Evolutionary conservation across 1,140 invertebrate species (phyloP).

Genomic region (Scaptomyza graminum): DNA sequence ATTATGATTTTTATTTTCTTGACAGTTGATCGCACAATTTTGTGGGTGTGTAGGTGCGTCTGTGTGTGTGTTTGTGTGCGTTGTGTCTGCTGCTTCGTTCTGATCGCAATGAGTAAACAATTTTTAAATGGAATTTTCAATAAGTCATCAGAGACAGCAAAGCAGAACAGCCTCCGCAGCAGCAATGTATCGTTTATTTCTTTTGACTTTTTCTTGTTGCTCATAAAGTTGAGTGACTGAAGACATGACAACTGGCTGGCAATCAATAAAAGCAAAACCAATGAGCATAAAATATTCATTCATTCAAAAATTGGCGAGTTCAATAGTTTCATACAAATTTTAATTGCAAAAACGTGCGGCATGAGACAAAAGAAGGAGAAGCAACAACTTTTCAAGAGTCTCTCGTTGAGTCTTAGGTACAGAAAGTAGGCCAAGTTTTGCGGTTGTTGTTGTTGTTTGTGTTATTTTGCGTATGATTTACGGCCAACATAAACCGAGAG

Average conservation of each 20-base stretch:
- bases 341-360: conserved; percentile 73
- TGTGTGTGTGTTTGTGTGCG: conserved; percentile 29
- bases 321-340: conserved; percentile 80
- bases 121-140: conserved; percentile 83
- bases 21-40: conserved; percentile 54
- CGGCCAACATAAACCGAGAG: conserved; percentile 32
- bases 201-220: conserved; percentile 11
- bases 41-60: conserved; percentile 15
- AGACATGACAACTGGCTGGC: conserved; percentile 34
- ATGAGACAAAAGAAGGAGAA: conserved; percentile 20
- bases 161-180: conserved; percentile 15
- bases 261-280: conserved; percentile 46
- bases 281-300: conserved; percentile 57
- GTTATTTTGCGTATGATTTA: conserved; percentile 61
- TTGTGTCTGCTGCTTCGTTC: conserved; percentile 55
- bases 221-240: conserved; percentile 50
- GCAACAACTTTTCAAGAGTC: conserved; percentile 11
- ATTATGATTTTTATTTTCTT: conserved; percentile 65
- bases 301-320: conserved; percentile 62
- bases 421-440: conserved; percentile 70
- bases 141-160: conserved; percentile 72
- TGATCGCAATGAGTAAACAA: conserved; percentile 79
- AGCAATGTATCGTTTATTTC: conserved; percentile 48
- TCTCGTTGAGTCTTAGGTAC: too few species aligned
- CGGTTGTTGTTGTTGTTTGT: conserved; percentile 29